These are phyloP conservation scores for Theretra japonica DNA, from an alignment of 2,888 invertebrate genomes.

Conservation along the genomic window DNA sequence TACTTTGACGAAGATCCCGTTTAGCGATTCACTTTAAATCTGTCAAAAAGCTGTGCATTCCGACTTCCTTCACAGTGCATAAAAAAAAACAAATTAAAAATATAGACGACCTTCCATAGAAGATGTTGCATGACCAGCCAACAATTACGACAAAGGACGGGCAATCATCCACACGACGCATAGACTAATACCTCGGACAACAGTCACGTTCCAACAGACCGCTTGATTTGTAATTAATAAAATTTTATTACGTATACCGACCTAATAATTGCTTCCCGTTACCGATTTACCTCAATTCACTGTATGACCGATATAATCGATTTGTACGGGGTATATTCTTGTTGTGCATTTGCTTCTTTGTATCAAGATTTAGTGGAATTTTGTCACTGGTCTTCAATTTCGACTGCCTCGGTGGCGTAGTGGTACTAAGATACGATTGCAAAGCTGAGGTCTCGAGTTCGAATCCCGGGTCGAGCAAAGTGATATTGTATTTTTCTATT, in stretches of 20 bases:
- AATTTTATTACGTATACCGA: conserved; percentile 41
- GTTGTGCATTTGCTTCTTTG: background rate
- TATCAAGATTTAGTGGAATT: background rate
- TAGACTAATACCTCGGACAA: background rate
- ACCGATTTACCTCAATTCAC: conserved; percentile 44
- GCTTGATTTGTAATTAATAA: conserved; percentile 29
- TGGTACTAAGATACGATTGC: too few relatives aligned
- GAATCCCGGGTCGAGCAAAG: too few relatives aligned
- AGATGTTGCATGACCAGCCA: conserved; percentile 20
- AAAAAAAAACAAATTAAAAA: background rate
- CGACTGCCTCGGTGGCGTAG: too few relatives aligned
- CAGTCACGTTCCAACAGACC: conserved; percentile 12
- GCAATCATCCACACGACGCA: conserved; percentile 4
- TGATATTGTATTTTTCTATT: too few relatives aligned
- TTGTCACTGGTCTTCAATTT: too few relatives aligned
- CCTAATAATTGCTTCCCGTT: conserved; percentile 47
- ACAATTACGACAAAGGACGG: conserved; percentile 19
- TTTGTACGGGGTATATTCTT: conserved; percentile 33
- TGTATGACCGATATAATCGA: conserved; percentile 43
- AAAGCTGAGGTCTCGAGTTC: too few relatives aligned
- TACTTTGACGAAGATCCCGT: too few relatives aligned
- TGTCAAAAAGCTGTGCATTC: background rate
- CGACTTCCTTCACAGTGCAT: conserved; percentile 11
- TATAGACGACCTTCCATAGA: conserved; percentile 12
- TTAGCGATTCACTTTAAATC: too few relatives aligned